Evolutionary conservation across 2,797 vertebrate species (phyloP).

Genomic region (Esox masquinongy): DNA sequence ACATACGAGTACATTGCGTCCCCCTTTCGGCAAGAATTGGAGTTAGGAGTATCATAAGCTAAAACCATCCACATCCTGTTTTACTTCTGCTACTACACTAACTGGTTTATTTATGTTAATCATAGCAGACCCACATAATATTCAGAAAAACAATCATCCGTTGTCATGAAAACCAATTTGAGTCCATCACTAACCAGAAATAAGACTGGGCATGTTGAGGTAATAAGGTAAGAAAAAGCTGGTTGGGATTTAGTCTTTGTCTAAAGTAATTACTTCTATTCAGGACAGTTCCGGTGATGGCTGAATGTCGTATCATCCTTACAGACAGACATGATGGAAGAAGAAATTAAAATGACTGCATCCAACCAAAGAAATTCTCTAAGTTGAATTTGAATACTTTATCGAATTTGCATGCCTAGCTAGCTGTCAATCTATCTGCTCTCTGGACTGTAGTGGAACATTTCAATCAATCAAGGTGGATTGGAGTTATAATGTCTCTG

Average conservation of each 20-base stretch:
- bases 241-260: conserved; percentile 66
- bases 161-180: conserved; percentile 64
- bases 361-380: conserved; percentile 59
- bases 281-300: conserved; percentile 50
- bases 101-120: background rate
- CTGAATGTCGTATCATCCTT: conserved; percentile 59
- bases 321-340: conserved; percentile 56
- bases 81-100: conserved; percentile 37
- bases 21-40: too few relatives aligned
- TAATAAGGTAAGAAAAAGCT: conserved; percentile 61
- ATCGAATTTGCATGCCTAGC: conserved; percentile 52
- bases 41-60: too few relatives aligned
- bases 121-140: conserved; percentile 51
- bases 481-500: conserved; percentile 31
- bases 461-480: conserved; percentile 56
- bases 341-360: conserved; percentile 64
- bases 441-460: conserved; percentile 32
- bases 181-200: conserved; percentile 57
- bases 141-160: conserved; percentile 63
- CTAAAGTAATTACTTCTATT: conserved; percentile 64
- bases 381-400: conserved; percentile 51
- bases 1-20: too few relatives aligned
- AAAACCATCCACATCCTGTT: too few relatives aligned
- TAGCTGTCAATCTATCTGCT: conserved; percentile 58
- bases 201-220: conserved; percentile 64